Conservation (phyloP, 1,140 invertebrate species). For the Dendroctonus valens region DNA sequence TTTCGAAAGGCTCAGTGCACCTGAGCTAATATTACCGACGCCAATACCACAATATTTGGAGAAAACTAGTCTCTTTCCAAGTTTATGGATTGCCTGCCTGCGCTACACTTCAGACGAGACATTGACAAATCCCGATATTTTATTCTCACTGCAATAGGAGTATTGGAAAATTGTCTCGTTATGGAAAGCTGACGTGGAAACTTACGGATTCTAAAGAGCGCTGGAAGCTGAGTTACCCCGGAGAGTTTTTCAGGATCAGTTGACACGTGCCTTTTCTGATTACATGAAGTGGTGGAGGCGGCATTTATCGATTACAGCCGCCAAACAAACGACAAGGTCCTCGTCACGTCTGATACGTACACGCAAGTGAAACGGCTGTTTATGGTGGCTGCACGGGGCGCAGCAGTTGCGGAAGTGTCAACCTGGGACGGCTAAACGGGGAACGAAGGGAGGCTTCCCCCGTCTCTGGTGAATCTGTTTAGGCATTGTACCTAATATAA, state of each 20-base stretch:
- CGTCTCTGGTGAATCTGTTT: slow-evolving; percentile 4
- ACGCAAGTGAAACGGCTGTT: slow-evolving; percentile 23
- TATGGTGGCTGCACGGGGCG: slow-evolving; percentile 20
- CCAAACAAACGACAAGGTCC: slow-evolving; percentile 19
- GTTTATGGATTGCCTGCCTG: no score
- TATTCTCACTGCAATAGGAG: no score
- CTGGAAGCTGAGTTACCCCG: no score
- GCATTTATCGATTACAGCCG: slow-evolving; percentile 16
- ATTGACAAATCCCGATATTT: no score
- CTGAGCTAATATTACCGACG: no score
- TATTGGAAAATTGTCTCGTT: no score
- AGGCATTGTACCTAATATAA: background rate
- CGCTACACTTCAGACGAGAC: no score
- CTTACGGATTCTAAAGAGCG: no score
- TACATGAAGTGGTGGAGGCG: slow-evolving; percentile 6
- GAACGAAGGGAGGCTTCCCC: slow-evolving; percentile 1
- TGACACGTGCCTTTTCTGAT: slow-evolving; percentile 9
- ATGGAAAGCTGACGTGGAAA: no score
- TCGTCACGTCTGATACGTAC: slow-evolving; percentile 18
- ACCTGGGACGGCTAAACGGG: slow-evolving; percentile 18
- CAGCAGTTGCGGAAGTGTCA: slow-evolving; percentile 16
- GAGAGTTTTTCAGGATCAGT: background rate
- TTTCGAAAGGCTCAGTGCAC: no score
- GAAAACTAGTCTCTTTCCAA: no score
- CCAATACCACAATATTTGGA: no score